Evolutionary conservation across 2,888 invertebrate genomes (phyloP).

Genomic region (Cantharis rustica): DNA sequence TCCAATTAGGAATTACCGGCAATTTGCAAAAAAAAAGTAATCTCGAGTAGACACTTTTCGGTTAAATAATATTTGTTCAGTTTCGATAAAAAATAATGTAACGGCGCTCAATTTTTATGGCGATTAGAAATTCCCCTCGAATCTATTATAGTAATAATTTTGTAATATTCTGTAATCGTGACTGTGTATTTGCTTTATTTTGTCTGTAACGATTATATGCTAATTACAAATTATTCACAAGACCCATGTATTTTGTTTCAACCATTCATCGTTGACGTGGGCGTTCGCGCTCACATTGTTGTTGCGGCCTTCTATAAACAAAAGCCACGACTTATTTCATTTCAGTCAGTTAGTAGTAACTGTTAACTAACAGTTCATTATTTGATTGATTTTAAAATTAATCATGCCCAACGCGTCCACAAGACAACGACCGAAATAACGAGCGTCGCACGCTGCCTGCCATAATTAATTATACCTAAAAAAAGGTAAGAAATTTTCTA

Average conservation of each 20-base stretch:
- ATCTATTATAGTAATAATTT: not conserved
- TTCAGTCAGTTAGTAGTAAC: slow-evolving; percentile 44
- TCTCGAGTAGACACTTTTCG: not conserved
- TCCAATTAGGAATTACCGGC: not conserved
- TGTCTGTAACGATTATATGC: not conserved
- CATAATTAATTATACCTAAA: too few species aligned
- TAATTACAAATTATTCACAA: not conserved
- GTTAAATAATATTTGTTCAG: not conserved
- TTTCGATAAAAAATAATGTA: not conserved
- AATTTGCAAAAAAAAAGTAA: not conserved
- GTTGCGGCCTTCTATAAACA: slow-evolving; percentile 49
- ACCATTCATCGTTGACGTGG: slow-evolving; percentile 44
- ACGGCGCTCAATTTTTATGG: not conserved
- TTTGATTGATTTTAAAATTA: not conserved
- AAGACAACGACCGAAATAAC: too few species aligned
- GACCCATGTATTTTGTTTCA: not conserved
- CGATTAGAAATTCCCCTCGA: not conserved
- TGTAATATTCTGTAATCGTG: not conserved
- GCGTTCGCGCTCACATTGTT: slow-evolving; percentile 41
- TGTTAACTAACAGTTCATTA: not conserved
- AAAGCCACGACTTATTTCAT: slow-evolving; percentile 47
- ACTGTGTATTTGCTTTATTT: not conserved
- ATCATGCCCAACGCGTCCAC: not conserved
- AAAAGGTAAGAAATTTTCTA: not conserved
- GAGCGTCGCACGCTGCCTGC: not conserved